A percentile compares a stretch with the other conserved stretches of the same genome.
Conservation (phyloP, 2,797 vertebrate species). For the Hirundo rustica region DNA sequence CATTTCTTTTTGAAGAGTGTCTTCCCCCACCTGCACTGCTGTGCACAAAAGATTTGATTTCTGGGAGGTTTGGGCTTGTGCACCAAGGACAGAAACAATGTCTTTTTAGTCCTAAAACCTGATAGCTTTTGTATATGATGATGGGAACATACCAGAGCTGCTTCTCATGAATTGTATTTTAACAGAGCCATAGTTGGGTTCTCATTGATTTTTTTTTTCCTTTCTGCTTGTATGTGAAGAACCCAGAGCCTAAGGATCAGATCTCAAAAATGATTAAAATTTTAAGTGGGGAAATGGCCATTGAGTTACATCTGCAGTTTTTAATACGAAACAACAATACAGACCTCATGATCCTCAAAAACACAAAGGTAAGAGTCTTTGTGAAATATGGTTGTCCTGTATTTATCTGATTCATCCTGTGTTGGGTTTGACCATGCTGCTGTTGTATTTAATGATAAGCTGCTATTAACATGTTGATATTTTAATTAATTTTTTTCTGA, state of each 20-base stretch:
- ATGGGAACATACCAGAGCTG: neutral
- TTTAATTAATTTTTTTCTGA: neutral
- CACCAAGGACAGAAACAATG: neutral
- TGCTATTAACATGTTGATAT: neutral
- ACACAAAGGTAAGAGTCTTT: conserved; percentile 91
- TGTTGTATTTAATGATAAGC: neutral
- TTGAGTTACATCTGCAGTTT: conserved; percentile 97
- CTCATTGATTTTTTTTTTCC: neutral
- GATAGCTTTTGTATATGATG: neutral
- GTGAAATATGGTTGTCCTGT: neutral
- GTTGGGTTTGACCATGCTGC: neutral
- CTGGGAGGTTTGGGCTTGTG: neutral
- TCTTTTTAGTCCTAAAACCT: neutral
- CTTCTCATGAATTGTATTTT: neutral
- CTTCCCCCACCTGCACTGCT: neutral
- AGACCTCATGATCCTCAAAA: conserved; percentile 99
- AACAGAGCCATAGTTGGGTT: neutral
- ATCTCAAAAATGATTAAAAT: conserved; percentile 99
- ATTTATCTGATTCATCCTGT: neutral
- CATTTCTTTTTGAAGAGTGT: neutral
- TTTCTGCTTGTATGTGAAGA: conserved; percentile 74
- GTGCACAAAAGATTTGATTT: neutral
- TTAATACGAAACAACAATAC: conserved; percentile 99
- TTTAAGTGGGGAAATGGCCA: conserved; percentile 98
- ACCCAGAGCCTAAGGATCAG: conserved; percentile 95